These are phyloP conservation scores for Mico argentatus DNA, from an alignment of 2,797 vertebrate genomes.

Conservation along the genomic window DNA sequence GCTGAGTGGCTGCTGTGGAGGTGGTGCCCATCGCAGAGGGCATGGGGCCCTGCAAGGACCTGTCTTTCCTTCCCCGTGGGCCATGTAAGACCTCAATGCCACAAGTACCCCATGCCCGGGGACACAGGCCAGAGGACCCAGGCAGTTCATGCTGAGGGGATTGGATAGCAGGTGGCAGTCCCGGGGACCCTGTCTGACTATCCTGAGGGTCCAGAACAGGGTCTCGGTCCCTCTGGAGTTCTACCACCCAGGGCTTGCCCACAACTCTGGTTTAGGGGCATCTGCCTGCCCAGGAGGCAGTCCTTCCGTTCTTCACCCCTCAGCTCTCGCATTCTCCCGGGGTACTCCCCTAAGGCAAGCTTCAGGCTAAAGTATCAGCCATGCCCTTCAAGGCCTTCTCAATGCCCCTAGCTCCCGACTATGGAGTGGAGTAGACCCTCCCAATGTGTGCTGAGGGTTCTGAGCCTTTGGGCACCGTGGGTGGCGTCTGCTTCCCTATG, in stretches of 20 bases:
- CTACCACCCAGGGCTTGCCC: rapidly evolving
- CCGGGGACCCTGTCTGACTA: background rate
- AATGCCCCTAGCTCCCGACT: rapidly evolving
- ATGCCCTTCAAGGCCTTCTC: background rate
- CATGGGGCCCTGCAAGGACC: rapidly evolving
- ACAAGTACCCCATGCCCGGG: too few relatives aligned
- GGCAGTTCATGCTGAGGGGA: rapidly evolving
- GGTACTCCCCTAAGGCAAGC: background rate
- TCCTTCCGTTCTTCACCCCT: rapidly evolving
- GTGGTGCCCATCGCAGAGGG: background rate
- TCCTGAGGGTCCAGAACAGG: background rate
- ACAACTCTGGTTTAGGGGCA: background rate
- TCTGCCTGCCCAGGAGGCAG: rapidly evolving
- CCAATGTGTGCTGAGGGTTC: background rate
- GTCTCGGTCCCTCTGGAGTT: background rate
- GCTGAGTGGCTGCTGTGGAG: background rate
- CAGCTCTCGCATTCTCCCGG: rapidly evolving
- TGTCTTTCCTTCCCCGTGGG: background rate
- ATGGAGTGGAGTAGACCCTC: background rate
- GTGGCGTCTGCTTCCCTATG: rapidly evolving
- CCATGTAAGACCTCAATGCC: background rate
- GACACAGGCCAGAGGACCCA: rapidly evolving
- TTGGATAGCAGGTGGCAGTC: background rate
- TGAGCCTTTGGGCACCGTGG: rapidly evolving
- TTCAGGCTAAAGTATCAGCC: background rate